A percentile compares a stretch with the other conserved stretches of the same genome.
Conservation (phyloP, 2,797 vertebrate genomes). For the Sandelia bainsii region DNA sequence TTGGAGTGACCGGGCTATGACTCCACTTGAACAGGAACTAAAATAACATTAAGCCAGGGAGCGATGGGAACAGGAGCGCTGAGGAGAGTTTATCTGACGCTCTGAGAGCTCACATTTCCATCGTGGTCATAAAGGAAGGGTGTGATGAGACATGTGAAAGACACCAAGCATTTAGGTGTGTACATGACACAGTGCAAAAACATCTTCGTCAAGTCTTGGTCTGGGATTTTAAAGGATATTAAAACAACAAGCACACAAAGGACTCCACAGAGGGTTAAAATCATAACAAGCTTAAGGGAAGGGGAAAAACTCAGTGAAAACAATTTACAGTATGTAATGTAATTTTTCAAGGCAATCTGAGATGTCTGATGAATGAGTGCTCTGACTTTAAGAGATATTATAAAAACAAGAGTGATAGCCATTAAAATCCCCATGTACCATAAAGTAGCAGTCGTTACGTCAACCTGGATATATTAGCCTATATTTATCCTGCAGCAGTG, state of each 20-base stretch:
- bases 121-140: constrained; percentile 9
- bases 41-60: constrained; percentile 79
- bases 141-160: constrained; percentile 37
- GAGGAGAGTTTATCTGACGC: constrained; percentile 29
- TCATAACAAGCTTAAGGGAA: constrained; percentile 1
- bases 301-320: constrained; percentile 38
- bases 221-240: constrained; percentile 10
- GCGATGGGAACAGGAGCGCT: constrained; percentile 68
- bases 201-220: constrained; percentile 8
- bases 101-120: constrained; percentile 42
- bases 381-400: constrained; percentile 18
- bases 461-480: constrained; percentile 6
- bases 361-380: constrained; percentile 11
- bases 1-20: constrained; percentile 62
- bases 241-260: constrained; percentile 29
- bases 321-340: constrained; percentile 37
- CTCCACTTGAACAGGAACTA: constrained; percentile 63
- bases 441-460: constrained; percentile 27
- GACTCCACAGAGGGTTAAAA: not conserved
- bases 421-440: constrained; percentile 6
- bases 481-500: constrained; percentile 9
- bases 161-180: not conserved
- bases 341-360: constrained; percentile 33
- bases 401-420: constrained; percentile 27
- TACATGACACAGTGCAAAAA: constrained; percentile 26